Base-by-base conservation (phyloP, 2,888 invertebrate species). In the Monopis laevigella region DNA sequence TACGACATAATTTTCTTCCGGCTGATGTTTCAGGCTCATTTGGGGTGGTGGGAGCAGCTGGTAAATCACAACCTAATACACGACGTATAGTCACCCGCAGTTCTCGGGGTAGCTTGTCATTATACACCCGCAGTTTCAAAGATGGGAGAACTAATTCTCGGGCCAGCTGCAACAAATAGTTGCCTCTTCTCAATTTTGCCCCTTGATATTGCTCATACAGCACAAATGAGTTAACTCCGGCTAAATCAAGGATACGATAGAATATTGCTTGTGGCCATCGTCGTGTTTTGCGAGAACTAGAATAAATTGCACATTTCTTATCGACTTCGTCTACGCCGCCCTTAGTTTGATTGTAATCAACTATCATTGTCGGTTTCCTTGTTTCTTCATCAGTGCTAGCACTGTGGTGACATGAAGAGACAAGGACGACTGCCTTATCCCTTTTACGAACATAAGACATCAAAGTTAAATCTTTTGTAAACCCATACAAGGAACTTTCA, bases 371-470 rank as follows among this genome's bases (percentile, higher is more conserved):
- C 8, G 17, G 34, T 16, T 34, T 34, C 4, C 16, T n/a, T 12
- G 34, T 34, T 16, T 14, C 1, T 7, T 13, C 17, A 16, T 34
- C 34, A 2, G 13, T 16, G 6, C 16, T 17, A 5, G 13, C 10
- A 14, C n/a, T 16, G 17, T 34, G 34, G 13, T 34, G 34, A 10
- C 8, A 11, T 6, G 34, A 34, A 13, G 34, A 34, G 4, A 14
- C 17, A 5, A 34, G n/a, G n/a, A 34, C 10, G 8, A 34, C 34
- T 10, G 34, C 34, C 16, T 16, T 34, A 34, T 34, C 16, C n/a
- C 16, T 34, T 13, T 34, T 34, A 43, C 34, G n/a, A n/a, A n/a
- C 48, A 42, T 56, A 55, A 24, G 55, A 59, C 34, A 59, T 47
- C n/a, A 52, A 17, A 11, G 52, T 49, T 12, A 45, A 40, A 39